phyloP scores from a whole-genome alignment of 2,888 invertebrate genomes.

The Chirona hameri region DNA sequence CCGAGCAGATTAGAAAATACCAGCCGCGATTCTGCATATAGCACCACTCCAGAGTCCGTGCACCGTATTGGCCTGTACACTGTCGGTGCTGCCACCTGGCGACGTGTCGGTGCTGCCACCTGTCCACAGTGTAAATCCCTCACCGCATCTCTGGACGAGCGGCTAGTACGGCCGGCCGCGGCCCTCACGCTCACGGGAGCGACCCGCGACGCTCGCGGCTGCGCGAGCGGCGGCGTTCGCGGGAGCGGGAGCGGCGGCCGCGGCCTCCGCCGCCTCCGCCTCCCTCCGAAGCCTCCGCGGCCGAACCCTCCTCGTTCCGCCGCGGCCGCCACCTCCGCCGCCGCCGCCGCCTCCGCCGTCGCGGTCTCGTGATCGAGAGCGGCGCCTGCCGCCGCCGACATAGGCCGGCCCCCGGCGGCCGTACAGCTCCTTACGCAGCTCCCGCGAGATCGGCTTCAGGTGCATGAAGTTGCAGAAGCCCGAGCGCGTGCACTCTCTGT shows the following conservation, averaged over 20 bases:
- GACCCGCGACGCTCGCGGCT: too few relatives aligned
- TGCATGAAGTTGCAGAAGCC: constrained; percentile 99
- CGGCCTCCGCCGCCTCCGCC: background rate
- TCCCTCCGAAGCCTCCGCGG: constrained; percentile 30
- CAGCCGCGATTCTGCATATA: too few relatives aligned
- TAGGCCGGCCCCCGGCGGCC: constrained; percentile 47
- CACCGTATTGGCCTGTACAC: too few relatives aligned
- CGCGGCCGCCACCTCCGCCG: constrained; percentile 31
- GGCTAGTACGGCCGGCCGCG: too few relatives aligned
- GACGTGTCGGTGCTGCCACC: too few relatives aligned
- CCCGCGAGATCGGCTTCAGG: constrained; percentile 94
- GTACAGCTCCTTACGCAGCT: constrained; percentile 72
- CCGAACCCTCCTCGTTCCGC: background rate
- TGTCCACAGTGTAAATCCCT: too few relatives aligned
- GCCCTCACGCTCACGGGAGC: too few relatives aligned
- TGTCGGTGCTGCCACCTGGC: too few relatives aligned
- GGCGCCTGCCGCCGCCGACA: background rate
- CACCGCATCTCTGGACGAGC: too few relatives aligned
- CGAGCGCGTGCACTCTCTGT: constrained; percentile 82
- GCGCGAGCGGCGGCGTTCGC: too few relatives aligned
- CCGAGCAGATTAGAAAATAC: too few relatives aligned
- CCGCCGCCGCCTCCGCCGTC: constrained; percentile 27
- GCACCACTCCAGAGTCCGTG: too few relatives aligned
- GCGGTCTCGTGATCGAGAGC: background rate
- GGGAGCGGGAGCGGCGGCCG: background rate